These are phyloP conservation scores for Spisula subtruncata DNA, from an alignment of 2,888 invertebrate genomes.

Conservation along the genomic window DNA sequence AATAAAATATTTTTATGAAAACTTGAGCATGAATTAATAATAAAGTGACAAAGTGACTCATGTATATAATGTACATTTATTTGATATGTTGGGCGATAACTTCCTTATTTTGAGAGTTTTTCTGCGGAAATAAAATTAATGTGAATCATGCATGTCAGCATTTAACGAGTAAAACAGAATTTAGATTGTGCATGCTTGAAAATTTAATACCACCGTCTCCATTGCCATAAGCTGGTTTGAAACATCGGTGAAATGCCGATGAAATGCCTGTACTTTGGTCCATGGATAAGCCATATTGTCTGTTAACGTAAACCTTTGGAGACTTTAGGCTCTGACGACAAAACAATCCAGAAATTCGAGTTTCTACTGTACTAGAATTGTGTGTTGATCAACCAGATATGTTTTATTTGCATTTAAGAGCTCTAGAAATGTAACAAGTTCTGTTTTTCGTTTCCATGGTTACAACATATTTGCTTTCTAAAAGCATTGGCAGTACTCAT, in stretches of 20 bases:
- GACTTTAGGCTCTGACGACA: not conserved
- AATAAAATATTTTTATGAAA: too few relatives aligned
- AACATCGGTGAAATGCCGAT: too few relatives aligned
- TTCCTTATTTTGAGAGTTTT: too few relatives aligned
- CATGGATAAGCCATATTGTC: too few relatives aligned
- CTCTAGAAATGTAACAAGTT: slow-evolving; percentile 53
- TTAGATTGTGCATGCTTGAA: not conserved
- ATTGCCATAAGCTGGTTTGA: too few relatives aligned
- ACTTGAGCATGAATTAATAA: too few relatives aligned
- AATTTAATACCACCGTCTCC: not conserved
- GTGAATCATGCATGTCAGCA: not conserved
- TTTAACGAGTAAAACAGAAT: not conserved
- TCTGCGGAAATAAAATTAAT: too few relatives aligned
- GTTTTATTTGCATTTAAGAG: slow-evolving; percentile 71
- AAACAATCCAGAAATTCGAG: slow-evolving; percentile 4
- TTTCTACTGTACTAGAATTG: not conserved
- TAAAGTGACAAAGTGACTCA: too few relatives aligned
- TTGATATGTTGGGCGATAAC: too few relatives aligned
- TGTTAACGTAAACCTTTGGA: too few relatives aligned
- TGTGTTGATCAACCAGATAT: slow-evolving; percentile 42
- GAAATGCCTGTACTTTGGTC: too few relatives aligned
- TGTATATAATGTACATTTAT: too few relatives aligned
- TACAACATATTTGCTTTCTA: slow-evolving; percentile 69
- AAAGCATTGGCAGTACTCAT: slow-evolving; percentile 64
- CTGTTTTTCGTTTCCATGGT: slow-evolving; percentile 61